A percentile compares a stretch with the other conserved stretches of the same genome.
Evolutionary conservation across 2,113 vertebrate species (phyloP).

Genomic region (Podarcis cretensis): DNA sequence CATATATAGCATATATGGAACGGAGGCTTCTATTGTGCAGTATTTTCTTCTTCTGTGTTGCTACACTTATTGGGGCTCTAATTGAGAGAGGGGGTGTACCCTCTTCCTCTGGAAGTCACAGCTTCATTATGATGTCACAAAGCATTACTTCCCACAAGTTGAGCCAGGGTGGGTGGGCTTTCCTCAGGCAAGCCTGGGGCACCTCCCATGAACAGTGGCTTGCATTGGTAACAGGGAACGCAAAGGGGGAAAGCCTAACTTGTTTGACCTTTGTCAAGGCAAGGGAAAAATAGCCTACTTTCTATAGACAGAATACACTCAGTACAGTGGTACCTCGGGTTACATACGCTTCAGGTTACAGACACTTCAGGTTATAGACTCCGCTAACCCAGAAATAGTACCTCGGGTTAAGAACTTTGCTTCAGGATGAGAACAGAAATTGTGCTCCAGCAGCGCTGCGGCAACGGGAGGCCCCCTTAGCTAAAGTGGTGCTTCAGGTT

Average conservation of each 20-base stretch:
- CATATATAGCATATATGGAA: neutral
- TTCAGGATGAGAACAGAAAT: too few relatives aligned
- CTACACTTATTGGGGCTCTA: slow-evolving; percentile 1
- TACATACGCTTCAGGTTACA: too few relatives aligned
- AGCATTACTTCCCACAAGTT: slow-evolving; percentile 61
- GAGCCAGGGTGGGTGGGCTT: neutral
- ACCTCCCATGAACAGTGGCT: slow-evolving; percentile 32
- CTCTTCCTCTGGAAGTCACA: slow-evolving; percentile 36
- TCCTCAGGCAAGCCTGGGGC: slow-evolving; percentile 12
- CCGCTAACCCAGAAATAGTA: too few relatives aligned
- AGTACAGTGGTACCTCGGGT: neutral
- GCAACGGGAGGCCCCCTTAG: too few relatives aligned
- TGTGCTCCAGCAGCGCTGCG: too few relatives aligned
- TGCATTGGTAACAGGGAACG: rapidly evolving
- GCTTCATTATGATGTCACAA: slow-evolving; percentile 61
- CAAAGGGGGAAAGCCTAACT: neutral
- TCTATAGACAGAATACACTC: neutral
- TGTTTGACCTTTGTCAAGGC: neutral
- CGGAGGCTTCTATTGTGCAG: neutral
- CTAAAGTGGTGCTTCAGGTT: too few relatives aligned
- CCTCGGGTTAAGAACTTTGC: too few relatives aligned
- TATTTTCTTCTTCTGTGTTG: neutral
- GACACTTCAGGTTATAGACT: too few relatives aligned
- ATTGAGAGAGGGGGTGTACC: neutral
- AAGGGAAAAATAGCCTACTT: neutral